These are phyloP conservation scores for Zaprionus ghesquierei DNA, from an alignment of 1,140 invertebrate genomes.

Conservation along the genomic window DNA sequence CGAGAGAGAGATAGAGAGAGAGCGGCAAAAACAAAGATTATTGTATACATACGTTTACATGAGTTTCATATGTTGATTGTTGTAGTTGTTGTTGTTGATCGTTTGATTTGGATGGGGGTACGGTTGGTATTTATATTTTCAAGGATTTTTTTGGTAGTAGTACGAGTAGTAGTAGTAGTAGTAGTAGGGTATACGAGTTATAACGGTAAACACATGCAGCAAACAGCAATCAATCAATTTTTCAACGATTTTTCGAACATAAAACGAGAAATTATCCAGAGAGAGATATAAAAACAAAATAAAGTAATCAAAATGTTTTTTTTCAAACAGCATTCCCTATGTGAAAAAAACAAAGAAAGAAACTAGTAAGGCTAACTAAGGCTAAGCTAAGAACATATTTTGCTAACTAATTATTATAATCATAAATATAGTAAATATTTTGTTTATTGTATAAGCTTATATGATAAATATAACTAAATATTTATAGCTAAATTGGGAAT, in stretches of 20 bases:
- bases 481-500: background rate
- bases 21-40: conserved; percentile 18
- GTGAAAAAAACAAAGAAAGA: background rate
- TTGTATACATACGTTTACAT: conserved; percentile 64
- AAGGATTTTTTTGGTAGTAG: conserved; percentile 37
- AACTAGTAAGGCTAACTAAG: conserved; percentile 20
- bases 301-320: conserved; percentile 28
- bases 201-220: conserved; percentile 71
- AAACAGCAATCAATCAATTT: conserved; percentile 71
- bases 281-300: conserved; percentile 23
- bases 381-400: conserved; percentile 29
- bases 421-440: background rate
- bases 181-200: conserved; percentile 33
- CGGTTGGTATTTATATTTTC: conserved; percentile 29
- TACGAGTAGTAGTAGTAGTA: conserved; percentile 46
- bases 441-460: conserved; percentile 1
- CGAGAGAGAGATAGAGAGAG: conserved; percentile 3
- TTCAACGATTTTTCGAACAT: conserved; percentile 49
- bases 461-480: conserved; percentile 4
- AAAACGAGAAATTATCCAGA: conserved; percentile 57
- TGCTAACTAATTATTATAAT: conserved; percentile 23
- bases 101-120: conserved; percentile 42
- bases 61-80: conserved; percentile 56
- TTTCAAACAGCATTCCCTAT: conserved; percentile 26
- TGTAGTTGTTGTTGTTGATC: conserved; percentile 48